Evolutionary conservation across 2,113 vertebrate genomes (phyloP).

Genomic region (Mus spicilegus): DNA sequence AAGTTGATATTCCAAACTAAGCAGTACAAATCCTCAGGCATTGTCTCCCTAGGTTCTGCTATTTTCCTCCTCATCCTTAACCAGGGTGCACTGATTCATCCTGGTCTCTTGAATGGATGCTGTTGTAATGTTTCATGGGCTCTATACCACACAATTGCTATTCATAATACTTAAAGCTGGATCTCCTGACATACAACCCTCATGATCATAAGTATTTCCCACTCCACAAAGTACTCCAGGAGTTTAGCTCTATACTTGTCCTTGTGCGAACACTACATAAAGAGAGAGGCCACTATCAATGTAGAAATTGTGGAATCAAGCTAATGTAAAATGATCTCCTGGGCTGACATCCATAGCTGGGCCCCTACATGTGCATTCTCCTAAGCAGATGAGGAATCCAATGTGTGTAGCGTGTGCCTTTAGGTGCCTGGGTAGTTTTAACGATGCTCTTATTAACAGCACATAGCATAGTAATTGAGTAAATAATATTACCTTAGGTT

Average conservation of each 20-base stretch:
- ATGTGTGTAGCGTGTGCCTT: not conserved
- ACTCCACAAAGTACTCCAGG: not conserved
- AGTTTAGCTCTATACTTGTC: not conserved
- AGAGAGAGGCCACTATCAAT: not conserved
- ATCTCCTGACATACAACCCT: not conserved
- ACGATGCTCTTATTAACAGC: not conserved
- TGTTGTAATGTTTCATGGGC: not conserved
- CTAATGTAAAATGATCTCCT: conserved; percentile 53
- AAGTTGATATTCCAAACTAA: conserved; percentile 38
- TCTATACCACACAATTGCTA: not conserved
- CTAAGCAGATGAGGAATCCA: not conserved
- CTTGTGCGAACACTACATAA: conserved; percentile 46
- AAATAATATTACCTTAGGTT: conserved; percentile 10
- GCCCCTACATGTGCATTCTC: not conserved
- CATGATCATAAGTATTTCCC: not conserved
- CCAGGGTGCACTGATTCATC: not conserved
- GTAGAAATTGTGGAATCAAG: conserved; percentile 43
- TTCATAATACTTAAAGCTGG: not conserved
- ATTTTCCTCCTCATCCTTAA: not conserved
- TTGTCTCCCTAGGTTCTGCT: not conserved
- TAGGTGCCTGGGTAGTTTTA: conserved; percentile 24
- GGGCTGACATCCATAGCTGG: conserved; percentile 27
- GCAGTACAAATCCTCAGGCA: not conserved
- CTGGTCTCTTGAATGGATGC: not conserved
- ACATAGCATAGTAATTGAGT: conserved; percentile 27